Conservation (phyloP, 1,140 invertebrate genomes). For the Rhynchophorus ferrugineus region DNA sequence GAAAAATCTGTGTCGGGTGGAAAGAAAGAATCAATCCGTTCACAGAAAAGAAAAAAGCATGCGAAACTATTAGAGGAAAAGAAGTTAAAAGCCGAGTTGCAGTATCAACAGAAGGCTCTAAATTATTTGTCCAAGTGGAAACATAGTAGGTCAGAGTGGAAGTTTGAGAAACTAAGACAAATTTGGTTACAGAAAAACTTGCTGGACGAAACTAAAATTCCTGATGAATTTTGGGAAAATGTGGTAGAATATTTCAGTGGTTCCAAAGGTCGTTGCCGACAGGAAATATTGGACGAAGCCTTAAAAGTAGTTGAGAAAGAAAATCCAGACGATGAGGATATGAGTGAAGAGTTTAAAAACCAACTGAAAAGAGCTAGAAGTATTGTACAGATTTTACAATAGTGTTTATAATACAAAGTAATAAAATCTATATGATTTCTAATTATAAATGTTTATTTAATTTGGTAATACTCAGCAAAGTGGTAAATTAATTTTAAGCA, state of each 20-base stretch:
- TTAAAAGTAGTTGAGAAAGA: slow-evolving; percentile 57
- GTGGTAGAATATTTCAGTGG: slow-evolving; percentile 64
- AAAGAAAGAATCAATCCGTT: slow-evolving; percentile 29
- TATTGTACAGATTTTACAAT: slow-evolving; percentile 34
- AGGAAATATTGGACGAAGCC: slow-evolving; percentile 52
- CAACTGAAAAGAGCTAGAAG: slow-evolving; percentile 30
- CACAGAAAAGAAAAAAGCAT: slow-evolving; percentile 29
- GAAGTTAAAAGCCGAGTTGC: slow-evolving; percentile 27
- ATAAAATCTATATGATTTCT: too few relatives aligned
- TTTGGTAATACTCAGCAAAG: too few relatives aligned
- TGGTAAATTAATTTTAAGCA: too few relatives aligned
- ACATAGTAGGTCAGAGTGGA: slow-evolving; percentile 59
- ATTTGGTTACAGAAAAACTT: slow-evolving; percentile 65
- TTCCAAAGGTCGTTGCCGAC: slow-evolving; percentile 55
- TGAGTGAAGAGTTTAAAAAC: slow-evolving; percentile 29
- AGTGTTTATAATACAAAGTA: too few relatives aligned
- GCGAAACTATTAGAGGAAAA: slow-evolving; percentile 27
- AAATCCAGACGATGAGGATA: slow-evolving; percentile 38
- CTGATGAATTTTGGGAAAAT: slow-evolving; percentile 51
- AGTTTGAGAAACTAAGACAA: slow-evolving; percentile 68
- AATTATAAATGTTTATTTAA: too few relatives aligned
- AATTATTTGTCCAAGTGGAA: slow-evolving; percentile 63
- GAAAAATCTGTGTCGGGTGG: background rate
- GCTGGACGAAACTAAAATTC: slow-evolving; percentile 50
- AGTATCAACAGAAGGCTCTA: slow-evolving; percentile 40